Base-by-base conservation (phyloP, 2,888 invertebrate species). In the Labia minor region DNA sequence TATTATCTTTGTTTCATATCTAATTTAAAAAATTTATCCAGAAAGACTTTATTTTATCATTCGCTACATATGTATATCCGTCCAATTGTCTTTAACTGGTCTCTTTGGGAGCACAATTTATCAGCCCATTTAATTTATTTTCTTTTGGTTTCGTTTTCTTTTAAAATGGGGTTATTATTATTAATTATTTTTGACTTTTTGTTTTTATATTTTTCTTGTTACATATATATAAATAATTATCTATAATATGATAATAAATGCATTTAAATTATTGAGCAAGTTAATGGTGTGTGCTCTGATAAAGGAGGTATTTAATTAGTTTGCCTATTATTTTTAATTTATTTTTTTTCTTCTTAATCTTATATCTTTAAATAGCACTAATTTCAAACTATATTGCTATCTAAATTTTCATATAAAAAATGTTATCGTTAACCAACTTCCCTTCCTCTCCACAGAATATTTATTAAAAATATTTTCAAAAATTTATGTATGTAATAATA, bases 401-500 rank as follows among this genome's bases (percentile, higher is more conserved):
- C 49, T 49, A 49, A 49, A 49, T 49, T 49, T 49, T 14, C 49
- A 49, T 49, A 49, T 49, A 4, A 49, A 49, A 49, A 49, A n/a
- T n/a, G 49, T 49, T 26, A 3, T 49, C 49, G 49, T n/a, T n/a
- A n/a, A n/a, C n/a, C n/a, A n/a, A n/a, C n/a, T n/a, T n/a, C n/a
- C n/a, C n/a, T n/a, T n/a, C n/a, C n/a, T n/a, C n/a, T n/a, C n/a
- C n/a, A n/a, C n/a, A n/a, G n/a, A 49, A 49, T 49, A n/a, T n/a
- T 49, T 49, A 49, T 49, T 49, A 49, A 49, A 49, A 49, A 49
- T 49, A 49, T 49, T 49, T 49, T 49, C n/a, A 16, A 49, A 49
- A 49, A 49, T 49, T 49, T 49, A 14, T n/a, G n/a, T n/a, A n/a
- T n/a, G n/a, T 49, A 49, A 49, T 49, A 14, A n/a, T 16, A 4